These are phyloP conservation scores for Pollicipes pollicipes DNA, from an alignment of 1,140 invertebrate genomes.

Conservation along the genomic window DNA sequence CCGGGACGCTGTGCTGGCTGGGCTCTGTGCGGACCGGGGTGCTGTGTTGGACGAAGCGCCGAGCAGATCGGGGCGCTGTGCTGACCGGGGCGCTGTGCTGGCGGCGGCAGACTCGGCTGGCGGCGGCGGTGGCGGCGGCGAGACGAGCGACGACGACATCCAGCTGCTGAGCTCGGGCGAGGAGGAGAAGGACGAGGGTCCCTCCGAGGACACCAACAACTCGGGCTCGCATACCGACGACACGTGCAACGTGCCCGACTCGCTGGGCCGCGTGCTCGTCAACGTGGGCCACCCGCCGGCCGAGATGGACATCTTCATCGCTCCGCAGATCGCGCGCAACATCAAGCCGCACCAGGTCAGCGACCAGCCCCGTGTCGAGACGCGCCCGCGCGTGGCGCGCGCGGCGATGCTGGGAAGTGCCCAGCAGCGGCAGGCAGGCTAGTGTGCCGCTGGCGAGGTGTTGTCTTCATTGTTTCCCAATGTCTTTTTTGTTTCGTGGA, in stretches of 20 bases:
- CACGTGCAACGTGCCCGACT: slow-evolving; percentile 76
- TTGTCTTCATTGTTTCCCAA: too few relatives aligned
- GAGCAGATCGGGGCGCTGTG: too few relatives aligned
- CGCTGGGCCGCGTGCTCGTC: slow-evolving; percentile 75
- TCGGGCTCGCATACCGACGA: slow-evolving; percentile 30
- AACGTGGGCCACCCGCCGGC: slow-evolving; percentile 87
- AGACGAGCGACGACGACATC: slow-evolving; percentile 17
- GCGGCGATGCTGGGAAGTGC: too few relatives aligned
- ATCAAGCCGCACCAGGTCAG: slow-evolving; percentile 84
- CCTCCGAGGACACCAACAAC: slow-evolving; percentile 51
- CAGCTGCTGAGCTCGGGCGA: slow-evolving; percentile 16
- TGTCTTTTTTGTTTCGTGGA: too few relatives aligned
- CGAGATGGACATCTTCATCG: slow-evolving; percentile 84
- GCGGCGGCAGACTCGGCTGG: slow-evolving; percentile 1
- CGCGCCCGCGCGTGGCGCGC: too few relatives aligned
- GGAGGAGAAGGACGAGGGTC: slow-evolving; percentile 23
- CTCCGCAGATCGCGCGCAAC: slow-evolving; percentile 72
- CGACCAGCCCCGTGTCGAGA: too few relatives aligned
- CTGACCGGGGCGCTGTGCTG: too few relatives aligned
- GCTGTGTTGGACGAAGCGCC: too few relatives aligned
- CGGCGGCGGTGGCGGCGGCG: neutral
- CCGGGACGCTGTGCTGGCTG: too few relatives aligned
- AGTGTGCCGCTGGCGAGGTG: too few relatives aligned
- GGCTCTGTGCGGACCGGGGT: too few relatives aligned
- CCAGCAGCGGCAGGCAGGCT: too few relatives aligned